phyloP scores from a whole-genome alignment of 2,113 vertebrate genomes.

The Bucco capensis region DNA sequence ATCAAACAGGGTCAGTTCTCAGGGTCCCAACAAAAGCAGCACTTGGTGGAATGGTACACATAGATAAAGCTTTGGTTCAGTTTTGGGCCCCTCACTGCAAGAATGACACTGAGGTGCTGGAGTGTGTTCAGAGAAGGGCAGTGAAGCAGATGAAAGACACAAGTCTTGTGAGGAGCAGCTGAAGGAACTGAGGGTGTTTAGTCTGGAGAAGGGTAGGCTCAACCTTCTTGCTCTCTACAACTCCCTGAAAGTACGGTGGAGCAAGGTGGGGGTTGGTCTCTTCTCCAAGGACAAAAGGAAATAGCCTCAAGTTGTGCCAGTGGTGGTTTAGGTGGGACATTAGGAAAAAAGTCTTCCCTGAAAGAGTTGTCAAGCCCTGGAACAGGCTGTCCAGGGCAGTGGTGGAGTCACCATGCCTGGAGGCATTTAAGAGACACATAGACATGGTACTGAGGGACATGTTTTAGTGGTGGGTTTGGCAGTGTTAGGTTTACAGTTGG shows the following conservation, averaged over 20 bases:
- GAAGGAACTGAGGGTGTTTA: not conserved
- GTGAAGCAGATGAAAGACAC: not conserved
- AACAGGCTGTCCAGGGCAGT: not conserved
- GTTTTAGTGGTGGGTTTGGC: not conserved
- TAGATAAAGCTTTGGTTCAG: not conserved
- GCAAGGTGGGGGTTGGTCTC: accelerated
- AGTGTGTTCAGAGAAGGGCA: accelerated
- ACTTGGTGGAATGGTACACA: not conserved
- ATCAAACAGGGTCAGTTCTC: not conserved
- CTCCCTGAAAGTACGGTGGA: not conserved
- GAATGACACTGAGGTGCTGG: not conserved
- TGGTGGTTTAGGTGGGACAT: not conserved
- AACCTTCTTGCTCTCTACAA: not conserved
- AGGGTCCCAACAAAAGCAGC: not conserved
- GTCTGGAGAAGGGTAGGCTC: not conserved
- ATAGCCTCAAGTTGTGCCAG: not conserved
- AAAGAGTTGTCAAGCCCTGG: not conserved
- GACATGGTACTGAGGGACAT: not conserved
- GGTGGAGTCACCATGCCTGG: not conserved
- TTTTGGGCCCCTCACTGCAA: not conserved
- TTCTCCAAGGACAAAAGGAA: not conserved
- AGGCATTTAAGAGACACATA: not conserved
- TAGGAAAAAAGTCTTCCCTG: not conserved
- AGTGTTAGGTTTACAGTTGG: not conserved
- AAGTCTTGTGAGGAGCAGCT: accelerated